Evolutionary conservation across 1,140 invertebrate species (phyloP).

Genomic region (Zeugodacus cucurbitae): DNA sequence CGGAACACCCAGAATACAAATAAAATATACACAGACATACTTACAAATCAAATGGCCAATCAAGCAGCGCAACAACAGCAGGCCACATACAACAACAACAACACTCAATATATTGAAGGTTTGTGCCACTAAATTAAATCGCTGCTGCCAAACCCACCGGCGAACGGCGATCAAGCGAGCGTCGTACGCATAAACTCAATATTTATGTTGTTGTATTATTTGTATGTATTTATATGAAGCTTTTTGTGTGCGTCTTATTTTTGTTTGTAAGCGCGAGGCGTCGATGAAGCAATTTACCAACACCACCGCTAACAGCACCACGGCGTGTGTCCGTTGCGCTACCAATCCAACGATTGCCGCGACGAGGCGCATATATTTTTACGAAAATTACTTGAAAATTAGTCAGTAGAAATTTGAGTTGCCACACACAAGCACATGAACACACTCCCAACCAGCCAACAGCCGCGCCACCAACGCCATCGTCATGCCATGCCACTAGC

Average conservation of each 20-base stretch:
- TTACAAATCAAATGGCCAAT: slow-evolving; percentile 26
- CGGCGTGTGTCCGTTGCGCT: neutral
- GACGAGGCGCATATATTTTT: neutral
- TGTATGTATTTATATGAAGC: neutral
- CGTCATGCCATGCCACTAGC: neutral
- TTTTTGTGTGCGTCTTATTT: neutral
- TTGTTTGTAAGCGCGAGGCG: slow-evolving; percentile 28
- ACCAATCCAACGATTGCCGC: neutral
- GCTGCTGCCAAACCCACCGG: slow-evolving; percentile 16
- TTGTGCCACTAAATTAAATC: slow-evolving; percentile 35
- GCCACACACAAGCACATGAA: neutral
- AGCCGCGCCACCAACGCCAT: neutral
- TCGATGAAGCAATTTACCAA: slow-evolving; percentile 33
- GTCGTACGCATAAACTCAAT: neutral
- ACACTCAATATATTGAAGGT: neutral
- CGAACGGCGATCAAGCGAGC: neutral
- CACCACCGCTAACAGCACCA: neutral
- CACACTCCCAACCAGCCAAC: neutral
- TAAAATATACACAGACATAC: neutral
- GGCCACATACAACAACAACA: neutral
- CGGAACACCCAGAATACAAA: slow-evolving; percentile 37
- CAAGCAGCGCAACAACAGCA: neutral
- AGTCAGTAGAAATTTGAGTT: neutral
- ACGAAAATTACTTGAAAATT: slow-evolving; percentile 20
- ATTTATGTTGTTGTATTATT: too few species aligned